A percentile compares a stretch with the other conserved stretches of the same genome.
Conservation (phyloP, 2,113 vertebrate species). For the Brienomyrus longianalis region DNA sequence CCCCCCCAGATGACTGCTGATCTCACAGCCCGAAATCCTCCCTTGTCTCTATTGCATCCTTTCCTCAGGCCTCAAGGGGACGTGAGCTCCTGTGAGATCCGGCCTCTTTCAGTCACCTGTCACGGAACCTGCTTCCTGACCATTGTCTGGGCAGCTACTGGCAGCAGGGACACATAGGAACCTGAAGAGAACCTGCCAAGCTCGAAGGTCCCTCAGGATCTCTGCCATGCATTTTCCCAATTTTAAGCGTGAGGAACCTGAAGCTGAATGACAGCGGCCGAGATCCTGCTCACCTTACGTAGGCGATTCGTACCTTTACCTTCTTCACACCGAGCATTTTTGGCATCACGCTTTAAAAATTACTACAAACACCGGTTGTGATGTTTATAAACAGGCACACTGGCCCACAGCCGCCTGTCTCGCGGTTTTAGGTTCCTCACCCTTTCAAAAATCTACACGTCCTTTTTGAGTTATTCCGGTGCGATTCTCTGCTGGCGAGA, state of each 20-base stretch:
- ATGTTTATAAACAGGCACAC: background rate
- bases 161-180: background rate
- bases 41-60: conserved; percentile 9
- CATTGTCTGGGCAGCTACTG: conserved; percentile 5
- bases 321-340: background rate
- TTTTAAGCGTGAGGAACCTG: background rate
- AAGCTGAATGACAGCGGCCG: too few relatives aligned
- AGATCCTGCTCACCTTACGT: background rate
- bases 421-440: background rate
- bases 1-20: conserved; percentile 51
- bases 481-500: background rate
- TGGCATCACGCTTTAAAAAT: background rate
- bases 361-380: background rate
- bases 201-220: background rate
- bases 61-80: conserved; percentile 26
- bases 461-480: background rate
- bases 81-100: conserved; percentile 15
- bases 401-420: background rate
- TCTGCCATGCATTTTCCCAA: background rate
- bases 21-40: conserved; percentile 46
- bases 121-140: background rate
- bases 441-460: background rate
- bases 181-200: background rate
- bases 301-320: background rate
- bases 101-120: conserved; percentile 2